Conservation (phyloP, 2,888 invertebrate genomes). For the Idaea straminata region DNA sequence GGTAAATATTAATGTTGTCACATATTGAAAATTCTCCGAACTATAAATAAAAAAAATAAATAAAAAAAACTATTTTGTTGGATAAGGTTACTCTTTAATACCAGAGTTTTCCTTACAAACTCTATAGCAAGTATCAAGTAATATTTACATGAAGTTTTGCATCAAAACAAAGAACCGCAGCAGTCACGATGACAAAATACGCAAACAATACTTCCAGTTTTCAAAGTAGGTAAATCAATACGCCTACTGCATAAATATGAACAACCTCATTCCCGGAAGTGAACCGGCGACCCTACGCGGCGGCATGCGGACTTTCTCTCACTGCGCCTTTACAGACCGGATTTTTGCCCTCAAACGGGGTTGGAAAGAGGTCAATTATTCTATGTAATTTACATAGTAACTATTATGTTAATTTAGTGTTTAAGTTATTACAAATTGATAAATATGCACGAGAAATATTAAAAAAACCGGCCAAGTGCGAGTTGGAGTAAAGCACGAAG, state of each 20-base stretch:
- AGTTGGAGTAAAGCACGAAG: not conserved
- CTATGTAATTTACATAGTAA: not conserved
- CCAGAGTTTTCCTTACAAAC: too few relatives aligned
- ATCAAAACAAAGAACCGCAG: too few relatives aligned
- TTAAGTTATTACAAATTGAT: too few relatives aligned
- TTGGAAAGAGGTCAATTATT: not conserved
- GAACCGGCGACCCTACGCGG: conserved; percentile 1
- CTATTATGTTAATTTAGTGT: not conserved
- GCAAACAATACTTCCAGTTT: not conserved
- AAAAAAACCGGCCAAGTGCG: not conserved
- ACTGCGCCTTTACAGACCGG: not conserved
- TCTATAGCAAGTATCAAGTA: too few relatives aligned
- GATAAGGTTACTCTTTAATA: too few relatives aligned
- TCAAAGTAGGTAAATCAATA: not conserved
- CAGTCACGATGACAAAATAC: not conserved
- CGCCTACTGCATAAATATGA: not conserved
- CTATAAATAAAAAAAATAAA: too few relatives aligned
- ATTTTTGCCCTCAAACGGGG: not conserved
- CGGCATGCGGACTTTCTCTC: not conserved
- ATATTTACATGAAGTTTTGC: too few relatives aligned
- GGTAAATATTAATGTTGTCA: too few relatives aligned
- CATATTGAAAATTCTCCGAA: too few relatives aligned
- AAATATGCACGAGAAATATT: not conserved
- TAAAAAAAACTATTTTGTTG: too few relatives aligned
- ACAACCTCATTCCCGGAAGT: not conserved